Evolutionary conservation across 2,797 vertebrate species (phyloP).

Genomic region (Characodon lateralis): DNA sequence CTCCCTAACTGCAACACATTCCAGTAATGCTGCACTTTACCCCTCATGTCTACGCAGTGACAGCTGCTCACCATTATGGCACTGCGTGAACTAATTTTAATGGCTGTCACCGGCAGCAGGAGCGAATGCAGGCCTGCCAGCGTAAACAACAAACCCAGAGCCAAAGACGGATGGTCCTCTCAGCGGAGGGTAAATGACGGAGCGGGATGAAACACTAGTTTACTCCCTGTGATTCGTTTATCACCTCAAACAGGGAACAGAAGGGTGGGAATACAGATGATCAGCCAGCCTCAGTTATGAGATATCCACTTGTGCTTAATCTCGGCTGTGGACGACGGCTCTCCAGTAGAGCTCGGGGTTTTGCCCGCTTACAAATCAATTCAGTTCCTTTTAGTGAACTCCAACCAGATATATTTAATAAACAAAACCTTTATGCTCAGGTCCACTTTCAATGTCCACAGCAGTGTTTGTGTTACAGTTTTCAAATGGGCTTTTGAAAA

Average conservation of each 20-base stretch:
- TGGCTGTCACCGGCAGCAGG: constrained; percentile 70
- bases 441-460: background rate
- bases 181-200: constrained; percentile 59
- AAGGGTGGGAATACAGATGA: constrained; percentile 14
- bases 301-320: constrained; percentile 5
- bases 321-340: background rate
- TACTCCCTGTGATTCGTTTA: constrained; percentile 40
- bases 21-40: constrained; percentile 73
- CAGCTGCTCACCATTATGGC: constrained; percentile 79
- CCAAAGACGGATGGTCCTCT: constrained; percentile 60
- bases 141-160: constrained; percentile 63
- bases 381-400: background rate
- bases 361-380: background rate
- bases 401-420: background rate
- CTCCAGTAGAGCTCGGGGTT: background rate
- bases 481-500: background rate
- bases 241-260: constrained; percentile 45
- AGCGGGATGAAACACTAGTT: constrained; percentile 37
- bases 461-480: background rate
- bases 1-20: constrained; percentile 60
- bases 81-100: constrained; percentile 77
- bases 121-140: constrained; percentile 68
- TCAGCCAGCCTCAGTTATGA: constrained; percentile 20
- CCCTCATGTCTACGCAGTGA: constrained; percentile 67
- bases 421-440: background rate